Conservation (phyloP, 2,797 vertebrate species). For the Alosa sapidissima region DNA sequence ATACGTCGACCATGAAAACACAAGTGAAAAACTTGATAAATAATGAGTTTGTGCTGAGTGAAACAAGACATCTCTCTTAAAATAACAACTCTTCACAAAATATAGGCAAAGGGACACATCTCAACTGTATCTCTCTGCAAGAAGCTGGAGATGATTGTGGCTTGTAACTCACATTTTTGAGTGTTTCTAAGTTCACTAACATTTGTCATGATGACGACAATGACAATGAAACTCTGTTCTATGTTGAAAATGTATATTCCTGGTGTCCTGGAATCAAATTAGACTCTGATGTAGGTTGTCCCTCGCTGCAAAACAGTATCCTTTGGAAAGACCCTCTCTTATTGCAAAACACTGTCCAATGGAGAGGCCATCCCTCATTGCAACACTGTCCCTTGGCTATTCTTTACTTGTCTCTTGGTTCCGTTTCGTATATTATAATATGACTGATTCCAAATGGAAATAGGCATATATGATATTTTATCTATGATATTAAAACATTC, state of each 20-base stretch:
- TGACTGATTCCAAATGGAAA: neutral
- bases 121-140: neutral
- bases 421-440: neutral
- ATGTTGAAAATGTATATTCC: neutral
- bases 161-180: neutral
- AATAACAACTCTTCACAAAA: neutral
- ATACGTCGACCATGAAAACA: neutral
- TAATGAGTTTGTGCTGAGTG: neutral
- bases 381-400: neutral
- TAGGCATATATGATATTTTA: neutral
- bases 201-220: neutral
- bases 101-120: neutral
- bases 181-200: neutral
- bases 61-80: neutral
- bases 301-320: neutral
- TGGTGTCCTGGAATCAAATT: neutral
- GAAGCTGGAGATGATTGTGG: neutral
- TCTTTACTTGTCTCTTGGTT: neutral
- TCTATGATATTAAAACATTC: neutral
- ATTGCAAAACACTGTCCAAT: neutral
- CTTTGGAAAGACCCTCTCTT: neutral
- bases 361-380: no score
- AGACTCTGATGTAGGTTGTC: neutral
- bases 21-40: neutral
- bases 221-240: neutral